phyloP scores from a whole-genome alignment of 2,888 invertebrate species.

The Philopedon plagiatum region DNA sequence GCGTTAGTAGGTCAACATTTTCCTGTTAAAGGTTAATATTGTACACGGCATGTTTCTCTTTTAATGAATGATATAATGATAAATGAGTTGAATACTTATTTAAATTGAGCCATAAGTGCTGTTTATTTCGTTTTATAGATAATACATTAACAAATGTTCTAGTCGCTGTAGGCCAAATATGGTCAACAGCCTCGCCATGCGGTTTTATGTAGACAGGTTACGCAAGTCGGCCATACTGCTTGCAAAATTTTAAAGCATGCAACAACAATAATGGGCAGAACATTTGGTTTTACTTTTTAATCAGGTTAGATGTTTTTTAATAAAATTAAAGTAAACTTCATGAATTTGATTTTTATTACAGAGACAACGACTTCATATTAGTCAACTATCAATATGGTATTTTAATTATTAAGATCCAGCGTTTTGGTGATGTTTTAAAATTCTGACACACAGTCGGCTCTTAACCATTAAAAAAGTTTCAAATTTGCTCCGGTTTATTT shows the following conservation, averaged over 20 bases:
- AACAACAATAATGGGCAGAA: background rate
- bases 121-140: background rate
- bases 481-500: too few species aligned
- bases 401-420: too few species aligned
- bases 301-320: too few species aligned
- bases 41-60: background rate
- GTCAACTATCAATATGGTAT: too few species aligned
- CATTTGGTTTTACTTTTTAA: background rate
- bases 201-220: slow-evolving; percentile 29
- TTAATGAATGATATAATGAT: background rate
- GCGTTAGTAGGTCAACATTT: background rate
- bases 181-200: slow-evolving; percentile 27
- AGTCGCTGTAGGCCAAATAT: slow-evolving; percentile 30
- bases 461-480: too few species aligned
- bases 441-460: too few species aligned
- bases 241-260: background rate
- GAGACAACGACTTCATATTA: too few species aligned
- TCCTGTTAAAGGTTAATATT: background rate
- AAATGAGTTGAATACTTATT: slow-evolving; percentile 2
- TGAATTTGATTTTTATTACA: too few species aligned
- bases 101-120: slow-evolving; percentile 3
- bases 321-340: too few species aligned
- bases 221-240: slow-evolving; percentile 23
- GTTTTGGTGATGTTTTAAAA: too few species aligned
- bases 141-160: slow-evolving; percentile 26